These are phyloP conservation scores for Epinephelus fuscoguttatus DNA, from an alignment of 2,113 vertebrate genomes.

Conservation along the genomic window DNA sequence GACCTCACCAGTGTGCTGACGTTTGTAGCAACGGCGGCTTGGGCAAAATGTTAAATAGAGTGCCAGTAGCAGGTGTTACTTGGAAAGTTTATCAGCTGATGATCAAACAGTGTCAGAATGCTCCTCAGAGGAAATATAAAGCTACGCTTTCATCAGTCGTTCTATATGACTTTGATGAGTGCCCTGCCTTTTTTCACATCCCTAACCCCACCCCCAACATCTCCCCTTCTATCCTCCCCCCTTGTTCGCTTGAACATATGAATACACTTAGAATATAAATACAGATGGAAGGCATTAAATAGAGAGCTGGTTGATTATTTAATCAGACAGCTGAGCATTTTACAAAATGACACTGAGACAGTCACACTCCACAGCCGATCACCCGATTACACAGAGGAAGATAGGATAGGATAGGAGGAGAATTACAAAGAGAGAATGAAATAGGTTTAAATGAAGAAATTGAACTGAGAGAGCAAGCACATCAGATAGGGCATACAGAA, in stretches of 20 bases:
- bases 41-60: background rate
- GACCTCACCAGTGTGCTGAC: background rate
- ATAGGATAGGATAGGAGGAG: background rate
- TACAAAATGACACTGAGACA: conserved; percentile 19
- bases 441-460: conserved; percentile 27
- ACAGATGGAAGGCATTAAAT: conserved; percentile 8
- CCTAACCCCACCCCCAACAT: background rate
- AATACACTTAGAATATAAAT: conserved; percentile 9
- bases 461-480: conserved; percentile 18
- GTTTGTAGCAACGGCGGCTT: background rate
- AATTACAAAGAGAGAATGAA: conserved; percentile 25
- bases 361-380: background rate
- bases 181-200: background rate
- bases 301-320: conserved; percentile 21
- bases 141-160: background rate
- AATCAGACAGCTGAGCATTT: conserved; percentile 19
- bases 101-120: conserved; percentile 9
- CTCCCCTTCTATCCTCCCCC: background rate
- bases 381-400: conserved; percentile 6
- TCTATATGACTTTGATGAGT: conserved; percentile 15
- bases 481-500: conserved; percentile 29
- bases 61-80: background rate
- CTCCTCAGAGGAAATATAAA: background rate
- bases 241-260: background rate
- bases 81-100: conserved; percentile 13